Evolutionary conservation across 2,797 vertebrate species (phyloP), one percentile per base, ranked within the genome.

Genomic region (Halcyon badia): DNA sequence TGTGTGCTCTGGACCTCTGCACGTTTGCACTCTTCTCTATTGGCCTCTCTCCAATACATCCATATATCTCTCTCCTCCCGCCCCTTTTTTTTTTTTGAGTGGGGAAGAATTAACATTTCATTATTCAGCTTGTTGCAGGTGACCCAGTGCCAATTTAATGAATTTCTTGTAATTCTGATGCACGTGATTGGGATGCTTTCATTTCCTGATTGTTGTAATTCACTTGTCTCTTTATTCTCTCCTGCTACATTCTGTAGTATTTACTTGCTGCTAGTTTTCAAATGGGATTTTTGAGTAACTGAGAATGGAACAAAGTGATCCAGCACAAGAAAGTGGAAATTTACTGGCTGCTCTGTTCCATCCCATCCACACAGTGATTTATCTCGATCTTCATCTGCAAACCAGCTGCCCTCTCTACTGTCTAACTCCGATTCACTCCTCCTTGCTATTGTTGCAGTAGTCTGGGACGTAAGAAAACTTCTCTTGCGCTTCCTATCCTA

Each of bases 381-480:
- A 90, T 96, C 60, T 85, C 37, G 41, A 42, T 83, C 41, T 92
- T 92, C 89, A 89, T 87, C 90, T 92, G 89, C 81, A 94, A 83
- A 57, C 75, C 89, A 94, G 41, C 83, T 92, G 87, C 65, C 65
- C 57, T 72, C 30, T 86, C 31, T 75, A 11, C 35, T 83, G 75
- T 76, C 44, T 84, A 54, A 75, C 49, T 84, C 20, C 30, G n/a
- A 80, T 61, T 85, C 64, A 39, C 60, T 10, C 42, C 56, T 83
- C 30, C 41, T 93, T 93, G 52, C 49, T 87, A 11, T 80, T 75
- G 14, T 44, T 80, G 75, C 33, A 72, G 19, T 77, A 65, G 49
- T 24, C 57, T 72, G 69, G 46, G 37, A 57, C 26, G 30, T 30
- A 42, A 51, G 56, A 42, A 71, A 80, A 51, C 69, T 73, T n/a